phyloP scores from a whole-genome alignment of 2,888 invertebrate genomes.

The Caenorhabditis auriculariae region DNA sequence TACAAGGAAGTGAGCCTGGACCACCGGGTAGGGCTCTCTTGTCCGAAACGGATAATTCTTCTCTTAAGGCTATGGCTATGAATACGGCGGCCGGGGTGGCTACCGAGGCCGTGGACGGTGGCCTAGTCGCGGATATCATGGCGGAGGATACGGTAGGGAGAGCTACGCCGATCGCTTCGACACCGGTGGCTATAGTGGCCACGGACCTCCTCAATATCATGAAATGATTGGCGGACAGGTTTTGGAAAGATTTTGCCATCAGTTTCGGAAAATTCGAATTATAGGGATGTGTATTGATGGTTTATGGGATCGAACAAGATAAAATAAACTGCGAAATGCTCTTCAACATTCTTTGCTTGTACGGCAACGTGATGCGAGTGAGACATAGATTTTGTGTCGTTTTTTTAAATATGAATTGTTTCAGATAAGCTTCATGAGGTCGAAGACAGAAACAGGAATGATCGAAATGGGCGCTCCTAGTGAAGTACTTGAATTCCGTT shows the following conservation, averaged over 20 bases:
- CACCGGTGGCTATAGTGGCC: neutral
- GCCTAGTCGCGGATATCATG: no score
- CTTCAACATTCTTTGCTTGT: constrained; percentile 97
- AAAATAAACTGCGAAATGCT: constrained; percentile 92
- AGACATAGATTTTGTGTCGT: constrained; percentile 49
- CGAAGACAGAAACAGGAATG: constrained; percentile 98
- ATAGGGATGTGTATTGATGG: constrained; percentile 31
- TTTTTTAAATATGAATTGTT: constrained; percentile 6
- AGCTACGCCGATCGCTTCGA: neutral
- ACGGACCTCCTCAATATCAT: no score
- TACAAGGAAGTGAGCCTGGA: no score
- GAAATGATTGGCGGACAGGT: neutral
- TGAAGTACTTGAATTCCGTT: constrained; percentile 71
- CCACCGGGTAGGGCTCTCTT: no score
- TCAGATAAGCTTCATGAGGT: constrained; percentile 92
- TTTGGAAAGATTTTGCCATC: neutral
- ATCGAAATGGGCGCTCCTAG: constrained; percentile 95
- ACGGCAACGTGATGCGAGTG: constrained; percentile 96
- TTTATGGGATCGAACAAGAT: constrained; percentile 89
- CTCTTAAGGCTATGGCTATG: no score
- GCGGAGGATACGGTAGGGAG: no score
- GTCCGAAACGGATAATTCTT: no score
- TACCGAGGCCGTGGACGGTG: no score
- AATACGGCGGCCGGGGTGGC: no score
- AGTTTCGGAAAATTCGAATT: no score